Percentiles rank a stretch among this genome's conserved stretches.
Conservation (phyloP, 2,113 vertebrate species). For the Sciurus niger region DNA sequence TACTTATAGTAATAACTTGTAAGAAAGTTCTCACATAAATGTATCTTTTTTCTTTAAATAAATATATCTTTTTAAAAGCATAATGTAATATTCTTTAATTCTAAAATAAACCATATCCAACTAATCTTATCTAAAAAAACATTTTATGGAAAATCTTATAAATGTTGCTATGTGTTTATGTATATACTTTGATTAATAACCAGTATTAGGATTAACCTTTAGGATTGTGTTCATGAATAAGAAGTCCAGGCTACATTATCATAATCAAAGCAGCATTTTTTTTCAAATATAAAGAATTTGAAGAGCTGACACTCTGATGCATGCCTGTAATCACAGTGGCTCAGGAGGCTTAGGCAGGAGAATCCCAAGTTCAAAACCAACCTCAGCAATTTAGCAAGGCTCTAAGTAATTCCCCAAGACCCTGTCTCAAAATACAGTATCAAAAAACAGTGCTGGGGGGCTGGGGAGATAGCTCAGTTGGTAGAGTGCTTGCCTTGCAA, state of each 20-base stretch:
- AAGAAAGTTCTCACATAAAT: background rate
- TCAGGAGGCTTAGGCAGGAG: too few species aligned
- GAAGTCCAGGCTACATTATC: background rate
- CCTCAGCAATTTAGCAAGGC: too few species aligned
- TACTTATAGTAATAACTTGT: background rate
- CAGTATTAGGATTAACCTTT: background rate
- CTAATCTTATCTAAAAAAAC: background rate
- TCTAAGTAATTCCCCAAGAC: too few species aligned
- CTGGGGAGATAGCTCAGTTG: too few species aligned
- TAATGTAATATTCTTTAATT: background rate
- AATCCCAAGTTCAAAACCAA: too few species aligned
- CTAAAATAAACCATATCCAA: background rate
- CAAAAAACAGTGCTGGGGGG: too few species aligned
- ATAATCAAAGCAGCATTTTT: background rate
- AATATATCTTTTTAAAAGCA: background rate
- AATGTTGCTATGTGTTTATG: background rate
- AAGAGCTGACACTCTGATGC: too few species aligned
- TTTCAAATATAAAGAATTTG: background rate
- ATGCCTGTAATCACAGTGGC: too few species aligned
- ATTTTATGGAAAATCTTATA: background rate
- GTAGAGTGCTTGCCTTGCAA: too few species aligned
- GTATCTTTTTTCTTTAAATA: background rate
- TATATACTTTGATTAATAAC: background rate
- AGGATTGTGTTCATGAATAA: background rate
- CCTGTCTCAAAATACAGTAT: too few species aligned